Conservation (phyloP, 2,888 invertebrate genomes). For the Chaetogeoica ovagalla region DNA sequence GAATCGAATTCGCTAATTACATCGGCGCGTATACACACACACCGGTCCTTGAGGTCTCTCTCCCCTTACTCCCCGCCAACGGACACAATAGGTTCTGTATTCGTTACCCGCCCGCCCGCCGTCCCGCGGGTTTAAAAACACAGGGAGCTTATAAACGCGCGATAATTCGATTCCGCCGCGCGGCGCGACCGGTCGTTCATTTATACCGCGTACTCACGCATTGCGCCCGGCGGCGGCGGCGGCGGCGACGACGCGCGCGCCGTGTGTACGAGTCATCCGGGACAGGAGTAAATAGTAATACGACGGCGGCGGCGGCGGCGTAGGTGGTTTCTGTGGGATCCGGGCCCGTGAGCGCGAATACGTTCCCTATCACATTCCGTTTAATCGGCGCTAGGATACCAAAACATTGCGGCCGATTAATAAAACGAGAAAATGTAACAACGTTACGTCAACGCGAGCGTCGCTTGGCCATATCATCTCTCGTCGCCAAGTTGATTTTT, state of each 20-base stretch:
- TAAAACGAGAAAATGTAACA: not conserved
- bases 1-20: slow-evolving; percentile 52
- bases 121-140: slow-evolving; percentile 32
- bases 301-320: slow-evolving; percentile 6
- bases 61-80: not conserved
- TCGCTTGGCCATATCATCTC: not conserved
- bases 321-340: slow-evolving; percentile 47
- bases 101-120: not conserved
- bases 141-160: slow-evolving; percentile 47
- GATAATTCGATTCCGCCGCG: slow-evolving; percentile 39
- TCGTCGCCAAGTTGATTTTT: not conserved
- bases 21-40: not conserved
- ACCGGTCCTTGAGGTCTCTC: slow-evolving; percentile 43
- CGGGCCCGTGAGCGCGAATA: slow-evolving; percentile 33
- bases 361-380: not conserved
- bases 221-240: slow-evolving; percentile 9
- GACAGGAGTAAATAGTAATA: slow-evolving; percentile 34
- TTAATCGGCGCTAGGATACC: no score
- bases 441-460: slow-evolving; percentile 10
- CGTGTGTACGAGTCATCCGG: slow-evolving; percentile 36
- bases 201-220: slow-evolving; percentile 15
- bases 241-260: slow-evolving; percentile 21
- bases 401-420: slow-evolving; percentile 10
- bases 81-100: slow-evolving; percentile 36
- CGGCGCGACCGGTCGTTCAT: slow-evolving; percentile 42